Conservation (phyloP, 2,113 vertebrate genomes). For the Solenodon paradoxus region DNA sequence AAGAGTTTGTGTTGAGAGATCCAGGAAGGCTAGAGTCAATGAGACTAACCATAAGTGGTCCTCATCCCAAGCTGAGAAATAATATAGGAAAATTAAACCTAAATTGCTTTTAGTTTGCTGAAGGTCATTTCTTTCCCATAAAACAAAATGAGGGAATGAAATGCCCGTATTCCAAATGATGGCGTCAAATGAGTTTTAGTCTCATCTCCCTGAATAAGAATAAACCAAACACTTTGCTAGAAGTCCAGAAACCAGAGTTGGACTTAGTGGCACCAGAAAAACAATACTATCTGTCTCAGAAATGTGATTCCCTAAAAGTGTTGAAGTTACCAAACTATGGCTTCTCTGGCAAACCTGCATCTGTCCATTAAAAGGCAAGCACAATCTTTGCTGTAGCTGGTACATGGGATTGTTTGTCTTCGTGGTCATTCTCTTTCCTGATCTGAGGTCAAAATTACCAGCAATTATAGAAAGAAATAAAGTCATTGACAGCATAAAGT, state of each 20-base stretch:
- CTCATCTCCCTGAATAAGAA: not conserved
- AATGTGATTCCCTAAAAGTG: not conserved
- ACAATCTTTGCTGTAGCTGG: not conserved
- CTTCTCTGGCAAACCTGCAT: not conserved
- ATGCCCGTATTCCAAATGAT: not conserved
- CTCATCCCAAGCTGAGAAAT: not conserved
- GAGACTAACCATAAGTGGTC: not conserved
- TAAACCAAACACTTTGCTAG: not conserved
- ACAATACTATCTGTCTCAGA: not conserved
- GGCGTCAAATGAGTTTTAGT: not conserved
- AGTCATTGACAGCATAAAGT: not conserved
- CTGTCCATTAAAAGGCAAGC: not conserved
- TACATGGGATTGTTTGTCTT: not conserved
- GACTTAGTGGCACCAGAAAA: not conserved
- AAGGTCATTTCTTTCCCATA: not conserved
- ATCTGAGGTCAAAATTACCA: not conserved
- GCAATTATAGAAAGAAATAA: not conserved
- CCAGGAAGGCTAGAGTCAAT: not conserved
- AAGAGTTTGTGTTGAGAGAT: slow-evolving; percentile 21
- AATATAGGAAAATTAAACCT: not conserved
- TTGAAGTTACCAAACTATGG: not conserved
- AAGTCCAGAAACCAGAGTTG: not conserved
- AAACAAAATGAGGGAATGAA: not conserved
- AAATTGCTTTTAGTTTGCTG: not conserved
- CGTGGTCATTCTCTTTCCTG: not conserved